These are phyloP conservation scores for Oreocharis arfaki DNA, from an alignment of 2,113 vertebrate species.

Conservation along the genomic window DNA sequence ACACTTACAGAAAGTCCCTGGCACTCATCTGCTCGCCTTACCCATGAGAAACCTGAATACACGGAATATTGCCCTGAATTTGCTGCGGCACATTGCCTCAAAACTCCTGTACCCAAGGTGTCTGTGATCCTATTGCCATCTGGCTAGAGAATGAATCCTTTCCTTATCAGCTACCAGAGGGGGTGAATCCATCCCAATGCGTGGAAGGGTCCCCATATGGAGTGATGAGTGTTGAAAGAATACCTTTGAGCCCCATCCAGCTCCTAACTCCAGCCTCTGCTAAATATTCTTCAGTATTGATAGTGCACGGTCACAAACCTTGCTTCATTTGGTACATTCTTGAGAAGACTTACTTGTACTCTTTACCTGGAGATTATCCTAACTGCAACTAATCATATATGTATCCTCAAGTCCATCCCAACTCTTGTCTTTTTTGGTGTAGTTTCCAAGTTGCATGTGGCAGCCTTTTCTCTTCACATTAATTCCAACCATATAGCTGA, in stretches of 20 bases:
- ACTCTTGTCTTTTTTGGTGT: not conserved
- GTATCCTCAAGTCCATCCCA: not conserved
- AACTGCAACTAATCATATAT: not conserved
- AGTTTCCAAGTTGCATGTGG: not conserved
- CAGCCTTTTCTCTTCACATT: not conserved
- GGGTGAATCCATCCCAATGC: fast-evolving
- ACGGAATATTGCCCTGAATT: not conserved
- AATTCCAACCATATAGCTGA: not conserved
- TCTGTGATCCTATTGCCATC: not conserved
- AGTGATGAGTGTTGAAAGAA: not conserved
- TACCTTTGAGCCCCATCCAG: not conserved
- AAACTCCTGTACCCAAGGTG: not conserved
- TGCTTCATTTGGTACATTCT: not conserved
- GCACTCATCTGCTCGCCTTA: not conserved
- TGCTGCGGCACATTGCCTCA: not conserved
- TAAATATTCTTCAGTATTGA: not conserved
- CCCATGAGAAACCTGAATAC: not conserved
- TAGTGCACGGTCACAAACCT: fast-evolving
- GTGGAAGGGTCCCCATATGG: not conserved
- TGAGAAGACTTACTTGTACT: not conserved
- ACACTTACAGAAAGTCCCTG: not conserved
- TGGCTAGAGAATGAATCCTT: not conserved
- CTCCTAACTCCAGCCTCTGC: not conserved
- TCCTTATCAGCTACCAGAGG: not conserved
- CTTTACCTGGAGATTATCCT: not conserved